phyloP scores from a whole-genome alignment of 2,113 vertebrate species.

The Empidonax traillii region DNA sequence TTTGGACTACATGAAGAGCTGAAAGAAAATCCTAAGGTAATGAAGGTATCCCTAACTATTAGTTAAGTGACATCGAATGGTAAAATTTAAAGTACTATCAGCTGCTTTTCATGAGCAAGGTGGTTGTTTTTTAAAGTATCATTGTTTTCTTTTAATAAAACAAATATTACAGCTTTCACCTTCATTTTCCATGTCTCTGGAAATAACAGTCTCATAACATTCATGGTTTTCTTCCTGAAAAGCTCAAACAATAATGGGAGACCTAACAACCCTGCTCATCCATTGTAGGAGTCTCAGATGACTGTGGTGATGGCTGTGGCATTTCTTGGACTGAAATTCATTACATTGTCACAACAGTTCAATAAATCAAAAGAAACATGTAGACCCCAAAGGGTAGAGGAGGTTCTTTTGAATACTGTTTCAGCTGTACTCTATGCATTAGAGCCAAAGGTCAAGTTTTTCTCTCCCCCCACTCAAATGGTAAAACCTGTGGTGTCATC shows the following conservation, averaged over 20 bases:
- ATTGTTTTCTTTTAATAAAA: neutral
- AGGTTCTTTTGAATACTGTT: conserved; percentile 2
- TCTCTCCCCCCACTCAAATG: neutral
- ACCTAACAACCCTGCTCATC: neutral
- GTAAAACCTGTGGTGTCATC: neutral
- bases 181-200: neutral
- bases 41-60: neutral
- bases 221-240: neutral
- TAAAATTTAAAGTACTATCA: neutral
- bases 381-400: conserved; percentile 3
- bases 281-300: neutral
- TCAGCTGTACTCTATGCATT: neutral
- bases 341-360: conserved; percentile 37
- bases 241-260: neutral
- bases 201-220: neutral
- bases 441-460: conserved; percentile 9
- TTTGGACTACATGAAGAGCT: neutral
- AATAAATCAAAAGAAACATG: conserved; percentile 47
- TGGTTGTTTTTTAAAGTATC: neutral
- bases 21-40: neutral
- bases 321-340: conserved; percentile 28
- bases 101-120: neutral
- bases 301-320: neutral
- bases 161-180: neutral
- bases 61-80: neutral